Evolutionary conservation across 2,797 vertebrate species (phyloP), one percentile per base, ranked within the genome.

Genomic region (Hyperoplus immaculatus): DNA sequence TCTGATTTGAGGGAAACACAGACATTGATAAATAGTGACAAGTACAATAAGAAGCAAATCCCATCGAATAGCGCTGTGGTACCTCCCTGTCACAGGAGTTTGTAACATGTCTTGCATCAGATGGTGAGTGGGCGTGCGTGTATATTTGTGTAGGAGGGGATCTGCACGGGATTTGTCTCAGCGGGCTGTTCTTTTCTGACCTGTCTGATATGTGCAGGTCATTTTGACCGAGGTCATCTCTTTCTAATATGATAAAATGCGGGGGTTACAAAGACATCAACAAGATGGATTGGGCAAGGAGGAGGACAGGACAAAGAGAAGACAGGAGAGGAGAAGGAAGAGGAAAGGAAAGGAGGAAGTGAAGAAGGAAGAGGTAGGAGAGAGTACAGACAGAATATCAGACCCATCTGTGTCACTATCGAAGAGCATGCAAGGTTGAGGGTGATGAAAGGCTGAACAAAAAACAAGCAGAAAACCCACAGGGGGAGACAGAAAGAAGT

Each of bases 141-240:
- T 29, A 3, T 29, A 29, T 58, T 69, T 77, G 76, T 73, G 72
- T 50, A 36, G 66, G 69, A 60, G 83, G 64, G n/a, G 18, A 60
- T 45, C 43, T 73, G 69, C 42, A 55, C 51, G 73, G 41, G 51
- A 78, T 70, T 67, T n/a, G 71, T 87, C 87, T 70, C 76, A 59
- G 72, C 75, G 69, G 61, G 69, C 69, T 81, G 81, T 87, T 83
- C 50, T 82, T 87, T 82, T 80, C 60, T 58, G 72, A 83, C 87
- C 85, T 18, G 74, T 83, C 57, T 87, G 84, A 90, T 89, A 88
- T 81, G 81, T 84, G 64, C 46, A 81, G 92, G 95, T 95, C 93
- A 92, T 67, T 82, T 67, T 88, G 93, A 95, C 95, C 93, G 59
- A 81, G 91, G 92, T 87, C 83, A 80, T 74, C 62, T 75, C 82